Percentiles rank a stretch among this genome's conserved stretches.
phyloP scores from a whole-genome alignment of 2,888 invertebrate genomes.

The Drosophila eohydei region DNA sequence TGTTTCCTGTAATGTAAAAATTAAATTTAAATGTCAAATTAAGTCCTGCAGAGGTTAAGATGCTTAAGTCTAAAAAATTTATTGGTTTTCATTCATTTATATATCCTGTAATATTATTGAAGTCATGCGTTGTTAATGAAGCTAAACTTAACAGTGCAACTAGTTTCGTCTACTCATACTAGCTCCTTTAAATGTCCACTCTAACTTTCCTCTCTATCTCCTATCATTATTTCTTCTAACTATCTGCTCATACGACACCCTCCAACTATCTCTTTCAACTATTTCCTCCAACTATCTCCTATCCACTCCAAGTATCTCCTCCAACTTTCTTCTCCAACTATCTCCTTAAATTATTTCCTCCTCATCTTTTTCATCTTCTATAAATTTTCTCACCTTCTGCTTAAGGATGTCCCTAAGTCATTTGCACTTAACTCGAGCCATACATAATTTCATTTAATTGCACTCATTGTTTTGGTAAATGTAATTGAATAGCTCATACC shows the following conservation, averaged over 20 bases:
- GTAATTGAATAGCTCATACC: constrained; percentile 26
- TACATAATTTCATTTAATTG: constrained; percentile 22
- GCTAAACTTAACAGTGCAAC: background rate
- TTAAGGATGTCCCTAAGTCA: background rate
- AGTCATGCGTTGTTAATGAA: background rate
- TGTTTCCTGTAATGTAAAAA: too few species aligned
- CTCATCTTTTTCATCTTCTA: background rate
- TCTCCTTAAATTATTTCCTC: background rate
- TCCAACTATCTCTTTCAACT: background rate
- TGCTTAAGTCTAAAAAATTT: too few species aligned
- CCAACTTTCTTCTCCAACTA: background rate
- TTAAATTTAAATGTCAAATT: too few species aligned
- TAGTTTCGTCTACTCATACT: background rate
- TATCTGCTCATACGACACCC: background rate
- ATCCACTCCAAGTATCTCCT: too few species aligned
- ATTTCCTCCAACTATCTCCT: background rate
- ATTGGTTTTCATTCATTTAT: too few species aligned
- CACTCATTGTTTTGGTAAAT: constrained; percentile 6
- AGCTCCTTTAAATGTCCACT: background rate
- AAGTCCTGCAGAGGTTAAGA: too few species aligned
- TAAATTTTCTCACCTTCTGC: background rate
- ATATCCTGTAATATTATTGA: too few species aligned
- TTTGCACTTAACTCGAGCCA: background rate
- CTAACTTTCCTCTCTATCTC: background rate
- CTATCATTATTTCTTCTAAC: background rate